phyloP scores from a whole-genome alignment of 2,888 invertebrate species.

The Ennomos fuscantarius region DNA sequence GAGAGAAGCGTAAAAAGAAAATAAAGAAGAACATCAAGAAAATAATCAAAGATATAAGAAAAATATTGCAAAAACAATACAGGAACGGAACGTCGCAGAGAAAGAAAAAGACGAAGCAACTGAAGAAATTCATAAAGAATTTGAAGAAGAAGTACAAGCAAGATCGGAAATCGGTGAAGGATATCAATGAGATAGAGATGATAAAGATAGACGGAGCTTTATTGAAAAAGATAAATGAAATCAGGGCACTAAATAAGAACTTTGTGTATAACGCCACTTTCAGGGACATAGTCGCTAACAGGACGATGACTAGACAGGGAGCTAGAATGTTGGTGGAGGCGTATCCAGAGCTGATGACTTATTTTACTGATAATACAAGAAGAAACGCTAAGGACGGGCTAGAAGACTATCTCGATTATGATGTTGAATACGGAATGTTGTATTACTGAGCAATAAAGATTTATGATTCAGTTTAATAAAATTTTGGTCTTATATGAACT shows the following conservation, averaged over 20 bases:
- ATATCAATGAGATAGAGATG: slow-evolving; percentile 61
- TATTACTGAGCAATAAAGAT: slow-evolving; percentile 61
- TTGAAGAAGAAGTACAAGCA: slow-evolving; percentile 66
- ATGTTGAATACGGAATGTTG: slow-evolving; percentile 64
- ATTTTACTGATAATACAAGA: slow-evolving; percentile 41
- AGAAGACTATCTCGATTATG: slow-evolving; percentile 58
- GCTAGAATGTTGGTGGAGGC: slow-evolving; percentile 56
- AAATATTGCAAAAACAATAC: slow-evolving; percentile 58
- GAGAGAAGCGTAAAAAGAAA: slow-evolving; percentile 56
- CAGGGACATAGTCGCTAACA: slow-evolving; percentile 63
- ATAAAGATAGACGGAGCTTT: slow-evolving; percentile 58
- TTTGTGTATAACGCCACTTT: slow-evolving; percentile 64
- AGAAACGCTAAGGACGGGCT: slow-evolving; percentile 26
- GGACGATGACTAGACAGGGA: slow-evolving; percentile 52
- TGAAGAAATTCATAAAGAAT: slow-evolving; percentile 66
- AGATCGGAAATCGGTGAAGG: slow-evolving; percentile 62
- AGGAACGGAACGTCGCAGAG: slow-evolving; percentile 61
- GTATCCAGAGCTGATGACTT: slow-evolving; percentile 60
- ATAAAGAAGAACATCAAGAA: slow-evolving; percentile 62
- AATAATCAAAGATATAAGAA: slow-evolving; percentile 63
- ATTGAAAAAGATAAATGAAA: slow-evolving; percentile 50
- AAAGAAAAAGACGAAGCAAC: slow-evolving; percentile 64
- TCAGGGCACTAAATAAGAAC: slow-evolving; percentile 55
- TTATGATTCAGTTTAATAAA: slow-evolving; percentile 12
- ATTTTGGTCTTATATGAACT: neutral